These are phyloP conservation scores for Neelides sp. DNA, from an alignment of 1,140 invertebrate species.

Conservation along the genomic window DNA sequence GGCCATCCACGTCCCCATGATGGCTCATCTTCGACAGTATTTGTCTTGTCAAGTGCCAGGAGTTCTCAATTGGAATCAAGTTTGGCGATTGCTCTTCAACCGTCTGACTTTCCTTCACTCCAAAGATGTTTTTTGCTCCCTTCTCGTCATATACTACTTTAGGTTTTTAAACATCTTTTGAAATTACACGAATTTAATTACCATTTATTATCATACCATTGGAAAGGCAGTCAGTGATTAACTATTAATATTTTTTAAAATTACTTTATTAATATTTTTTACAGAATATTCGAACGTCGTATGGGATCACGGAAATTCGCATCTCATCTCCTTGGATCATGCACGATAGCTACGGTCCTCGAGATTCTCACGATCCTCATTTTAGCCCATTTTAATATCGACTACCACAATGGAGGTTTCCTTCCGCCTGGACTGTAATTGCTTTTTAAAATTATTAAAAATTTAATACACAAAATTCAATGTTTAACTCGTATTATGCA, in stretches of 20 bases:
- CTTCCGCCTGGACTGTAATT: slow-evolving; percentile 39
- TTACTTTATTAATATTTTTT: slow-evolving; percentile 14
- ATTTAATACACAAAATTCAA: neutral
- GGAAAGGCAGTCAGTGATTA: too few relatives aligned
- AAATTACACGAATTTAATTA: neutral
- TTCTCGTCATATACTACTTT: slow-evolving; percentile 44
- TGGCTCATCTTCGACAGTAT: slow-evolving; percentile 37
- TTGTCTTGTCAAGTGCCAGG: slow-evolving; percentile 37
- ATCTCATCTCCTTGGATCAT: slow-evolving; percentile 39
- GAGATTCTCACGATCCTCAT: slow-evolving; percentile 36
- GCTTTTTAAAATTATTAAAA: slow-evolving; percentile 9
- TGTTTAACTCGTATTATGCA: neutral
- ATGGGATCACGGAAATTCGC: slow-evolving; percentile 45
- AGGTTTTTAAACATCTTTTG: slow-evolving; percentile 30
- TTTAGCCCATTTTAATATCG: slow-evolving; percentile 34
- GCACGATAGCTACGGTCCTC: slow-evolving; percentile 36
- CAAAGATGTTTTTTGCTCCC: slow-evolving; percentile 43
- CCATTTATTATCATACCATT: neutral
- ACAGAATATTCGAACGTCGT: slow-evolving; percentile 43
- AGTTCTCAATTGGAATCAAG: slow-evolving; percentile 35
- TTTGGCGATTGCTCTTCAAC: slow-evolving; percentile 40
- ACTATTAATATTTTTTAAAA: neutral
- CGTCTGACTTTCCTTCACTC: slow-evolving; percentile 42
- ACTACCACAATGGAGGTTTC: slow-evolving; percentile 34
- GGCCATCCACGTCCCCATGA: slow-evolving; percentile 39